Conservation (phyloP, 2,888 invertebrate genomes). For the Apamea crenata region DNA sequence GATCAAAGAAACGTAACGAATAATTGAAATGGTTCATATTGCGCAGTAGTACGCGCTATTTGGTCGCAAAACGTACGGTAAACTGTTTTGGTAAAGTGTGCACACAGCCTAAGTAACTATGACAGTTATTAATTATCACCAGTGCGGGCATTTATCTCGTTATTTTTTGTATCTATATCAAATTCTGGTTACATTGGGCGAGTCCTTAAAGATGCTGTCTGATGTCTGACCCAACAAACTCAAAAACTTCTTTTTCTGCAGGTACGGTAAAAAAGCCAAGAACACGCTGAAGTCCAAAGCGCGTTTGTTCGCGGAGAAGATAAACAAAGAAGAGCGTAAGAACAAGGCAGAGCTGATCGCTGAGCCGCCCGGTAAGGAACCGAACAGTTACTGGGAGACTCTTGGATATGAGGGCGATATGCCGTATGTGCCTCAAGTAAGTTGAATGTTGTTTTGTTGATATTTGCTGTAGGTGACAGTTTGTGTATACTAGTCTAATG, state of each 20-base stretch:
- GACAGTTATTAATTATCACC: not conserved
- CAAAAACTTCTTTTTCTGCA: conserved; percentile 58
- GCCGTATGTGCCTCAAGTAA: conserved; percentile 83
- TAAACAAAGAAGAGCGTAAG: conserved; percentile 99
- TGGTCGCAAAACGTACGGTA: no score
- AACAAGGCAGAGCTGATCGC: conserved; percentile 97
- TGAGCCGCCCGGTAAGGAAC: conserved; percentile 95
- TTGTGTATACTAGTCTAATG: no score
- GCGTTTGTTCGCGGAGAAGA: conserved; percentile 98
- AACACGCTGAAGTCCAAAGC: conserved; percentile 97
- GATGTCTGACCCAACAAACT: no score
- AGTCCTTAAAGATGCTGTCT: not conserved
- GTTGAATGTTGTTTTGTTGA: not conserved
- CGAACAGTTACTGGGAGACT: conserved; percentile 95
- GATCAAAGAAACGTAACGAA: not conserved
- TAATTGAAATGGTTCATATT: not conserved
- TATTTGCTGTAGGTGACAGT: not conserved
- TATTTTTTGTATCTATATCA: not conserved
- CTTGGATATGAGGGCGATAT: conserved; percentile 91
- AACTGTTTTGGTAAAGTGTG: not conserved
- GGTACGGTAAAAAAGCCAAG: conserved; percentile 94
- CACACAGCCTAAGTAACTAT: not conserved
- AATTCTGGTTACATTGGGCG: not conserved
- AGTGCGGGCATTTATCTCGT: not conserved
- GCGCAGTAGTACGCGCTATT: no score